Evolutionary conservation across 2,888 invertebrate genomes (phyloP).

Genomic region (Coelinius sp.): DNA sequence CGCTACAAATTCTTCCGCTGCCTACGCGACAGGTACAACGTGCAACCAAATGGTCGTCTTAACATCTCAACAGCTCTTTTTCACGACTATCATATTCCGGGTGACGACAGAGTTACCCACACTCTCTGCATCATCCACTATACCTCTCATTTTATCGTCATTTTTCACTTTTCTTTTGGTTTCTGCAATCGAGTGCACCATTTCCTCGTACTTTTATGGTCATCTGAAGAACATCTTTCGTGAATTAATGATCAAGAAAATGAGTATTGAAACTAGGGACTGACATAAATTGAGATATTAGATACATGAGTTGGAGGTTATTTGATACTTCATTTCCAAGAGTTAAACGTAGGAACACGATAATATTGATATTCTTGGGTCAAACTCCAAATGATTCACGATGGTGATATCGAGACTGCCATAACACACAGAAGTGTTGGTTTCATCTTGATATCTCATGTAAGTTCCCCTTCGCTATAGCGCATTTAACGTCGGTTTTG

Average conservation of each 20-base stretch:
- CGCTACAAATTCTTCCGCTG: constrained; percentile 46
- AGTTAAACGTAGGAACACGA: neutral
- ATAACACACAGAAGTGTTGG: too few species aligned
- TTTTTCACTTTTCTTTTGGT: neutral
- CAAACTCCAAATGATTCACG: neutral
- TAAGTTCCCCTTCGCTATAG: too few species aligned
- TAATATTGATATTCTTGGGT: neutral
- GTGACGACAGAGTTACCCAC: constrained; percentile 19
- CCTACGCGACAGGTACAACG: constrained; percentile 44
- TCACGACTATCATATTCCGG: neutral
- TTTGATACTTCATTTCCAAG: neutral
- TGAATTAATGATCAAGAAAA: neutral
- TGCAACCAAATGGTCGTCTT: constrained; percentile 6
- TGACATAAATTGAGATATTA: neutral
- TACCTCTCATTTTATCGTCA: neutral
- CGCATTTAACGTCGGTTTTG: too few species aligned
- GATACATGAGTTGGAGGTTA: neutral
- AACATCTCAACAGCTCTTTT: constrained; percentile 27
- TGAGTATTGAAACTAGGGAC: neutral
- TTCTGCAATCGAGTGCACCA: neutral
- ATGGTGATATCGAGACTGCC: neutral
- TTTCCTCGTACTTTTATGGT: neutral
- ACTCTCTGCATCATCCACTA: neutral
- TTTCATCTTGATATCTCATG: too few species aligned
- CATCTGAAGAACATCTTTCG: neutral